phyloP scores from a whole-genome alignment of 2,888 invertebrate species.

The Limnephilus lunatus region DNA sequence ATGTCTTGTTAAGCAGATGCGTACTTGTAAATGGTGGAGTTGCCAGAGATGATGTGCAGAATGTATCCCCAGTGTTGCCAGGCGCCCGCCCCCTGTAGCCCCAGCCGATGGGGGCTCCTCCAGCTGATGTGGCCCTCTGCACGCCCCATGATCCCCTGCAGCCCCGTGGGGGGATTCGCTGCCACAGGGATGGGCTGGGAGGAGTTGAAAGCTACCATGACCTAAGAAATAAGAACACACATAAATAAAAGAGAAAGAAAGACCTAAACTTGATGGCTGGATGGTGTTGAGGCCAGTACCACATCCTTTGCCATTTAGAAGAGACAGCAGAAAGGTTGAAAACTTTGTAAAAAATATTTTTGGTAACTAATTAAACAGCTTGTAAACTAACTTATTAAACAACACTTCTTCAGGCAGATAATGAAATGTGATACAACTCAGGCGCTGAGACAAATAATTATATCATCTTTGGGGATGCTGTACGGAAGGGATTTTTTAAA shows the following conservation, averaged over 20 bases:
- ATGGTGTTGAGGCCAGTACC: too few species aligned
- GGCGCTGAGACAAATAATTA: too few species aligned
- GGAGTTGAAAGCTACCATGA: slow-evolving; percentile 79
- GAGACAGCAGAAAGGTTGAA: too few species aligned
- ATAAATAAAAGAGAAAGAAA: background rate
- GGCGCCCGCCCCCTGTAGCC: slow-evolving; percentile 83
- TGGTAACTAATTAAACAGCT: too few species aligned
- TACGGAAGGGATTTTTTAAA: too few species aligned
- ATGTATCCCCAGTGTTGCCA: slow-evolving; percentile 89
- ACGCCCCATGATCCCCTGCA: slow-evolving; percentile 89
- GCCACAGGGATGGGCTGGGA: slow-evolving; percentile 89
- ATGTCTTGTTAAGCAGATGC: background rate
- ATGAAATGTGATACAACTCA: too few species aligned
- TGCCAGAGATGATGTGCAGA: slow-evolving; percentile 77
- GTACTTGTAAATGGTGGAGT: slow-evolving; percentile 60
- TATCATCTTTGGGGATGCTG: too few species aligned
- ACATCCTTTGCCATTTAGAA: too few species aligned
- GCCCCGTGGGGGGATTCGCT: slow-evolving; percentile 85
- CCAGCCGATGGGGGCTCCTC: slow-evolving; percentile 87
- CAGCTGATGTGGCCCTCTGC: slow-evolving; percentile 88
- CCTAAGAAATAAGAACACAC: slow-evolving; percentile 38
- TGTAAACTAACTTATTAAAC: too few species aligned
- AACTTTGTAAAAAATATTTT: too few species aligned
- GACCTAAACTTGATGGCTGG: background rate
- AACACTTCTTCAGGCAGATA: too few species aligned